Base-by-base conservation (phyloP, 2,888 invertebrate species). In the Hirtodrosophila confusa region DNA sequence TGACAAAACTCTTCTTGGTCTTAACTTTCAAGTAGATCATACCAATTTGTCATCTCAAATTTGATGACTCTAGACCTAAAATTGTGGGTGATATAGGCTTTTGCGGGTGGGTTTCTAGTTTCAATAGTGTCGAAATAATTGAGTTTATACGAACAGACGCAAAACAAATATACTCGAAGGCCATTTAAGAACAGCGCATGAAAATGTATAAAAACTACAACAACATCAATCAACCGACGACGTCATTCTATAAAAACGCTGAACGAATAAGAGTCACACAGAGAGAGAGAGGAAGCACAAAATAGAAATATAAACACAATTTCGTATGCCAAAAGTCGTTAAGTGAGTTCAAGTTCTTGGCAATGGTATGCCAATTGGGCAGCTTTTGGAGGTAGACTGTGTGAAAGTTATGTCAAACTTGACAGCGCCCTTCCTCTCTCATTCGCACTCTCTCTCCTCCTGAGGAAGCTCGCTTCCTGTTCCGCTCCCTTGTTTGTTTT, bases 331-430 rank as follows among this genome's bases (percentile, higher is more conserved):
- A 65, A 62, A 43, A 64, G 66, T 61, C 67, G 74, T 67, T 77
- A 62, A 67, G 86, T 58, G 64, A 64, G 60, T 86, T 82, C 82
- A 86, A 87, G 82, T 79, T 87, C 88, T 87, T 86, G 82, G 87
- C 87, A 75, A 66, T 86, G 67, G 49, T 53, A 54, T 75, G 85
- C 48, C 67, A 72, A 71, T 71, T 78, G 57, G 39, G 39, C 54
- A 69, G 43, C 63, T 57, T 77, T 65, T 37, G 58, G 49, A 67
- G 80, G 82, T 53, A 80, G 67, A 51, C 75, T n/a, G 55, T 36
- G 29, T 45, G 35, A 48, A 77, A 79, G 63, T 80, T 84, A 77
- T 78, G 78, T 64, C 80, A 78, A 69, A 63, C 44, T 44, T 44
- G 9, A 31, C 23, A 36, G 39, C 29, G 11, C n/a, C 11, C 39